Evolutionary conservation across 2,797 vertebrate species (phyloP).

Genomic region (Sylvilagus floridanus): DNA sequence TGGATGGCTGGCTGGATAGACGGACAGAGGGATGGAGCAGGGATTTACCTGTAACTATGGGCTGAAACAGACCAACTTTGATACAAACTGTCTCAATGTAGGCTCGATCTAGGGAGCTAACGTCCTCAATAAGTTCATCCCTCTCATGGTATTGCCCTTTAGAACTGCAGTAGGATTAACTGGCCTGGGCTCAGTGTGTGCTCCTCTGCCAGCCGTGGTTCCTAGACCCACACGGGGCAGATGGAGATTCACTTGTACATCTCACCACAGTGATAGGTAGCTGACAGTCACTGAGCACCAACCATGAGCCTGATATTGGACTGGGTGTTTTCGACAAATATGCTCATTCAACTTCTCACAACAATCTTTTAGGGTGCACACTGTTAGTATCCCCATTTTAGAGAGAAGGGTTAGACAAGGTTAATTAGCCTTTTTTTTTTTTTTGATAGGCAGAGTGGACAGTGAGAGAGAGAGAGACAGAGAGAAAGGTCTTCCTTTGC

Average conservation of each 20-base stretch:
- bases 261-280: background rate
- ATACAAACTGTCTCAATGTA: background rate
- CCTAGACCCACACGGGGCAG: background rate
- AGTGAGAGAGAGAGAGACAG: too few relatives aligned
- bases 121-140: background rate
- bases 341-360: background rate
- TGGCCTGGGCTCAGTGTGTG: background rate
- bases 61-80: background rate
- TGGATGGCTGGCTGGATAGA: background rate
- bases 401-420: background rate
- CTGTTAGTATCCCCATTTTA: background rate
- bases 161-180: background rate
- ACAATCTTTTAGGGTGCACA: background rate
- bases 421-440: background rate
- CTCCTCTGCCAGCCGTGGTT: background rate
- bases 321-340: background rate
- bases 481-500: too few relatives aligned
- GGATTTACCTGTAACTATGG: background rate
- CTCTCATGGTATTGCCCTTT: background rate
- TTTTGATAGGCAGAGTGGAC: too few relatives aligned
- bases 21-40: background rate
- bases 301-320: background rate
- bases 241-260: background rate
- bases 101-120: background rate
- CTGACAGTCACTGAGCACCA: background rate